Conservation (phyloP, 2,797 vertebrate genomes). For the Basileuterus tristriatus region DNA sequence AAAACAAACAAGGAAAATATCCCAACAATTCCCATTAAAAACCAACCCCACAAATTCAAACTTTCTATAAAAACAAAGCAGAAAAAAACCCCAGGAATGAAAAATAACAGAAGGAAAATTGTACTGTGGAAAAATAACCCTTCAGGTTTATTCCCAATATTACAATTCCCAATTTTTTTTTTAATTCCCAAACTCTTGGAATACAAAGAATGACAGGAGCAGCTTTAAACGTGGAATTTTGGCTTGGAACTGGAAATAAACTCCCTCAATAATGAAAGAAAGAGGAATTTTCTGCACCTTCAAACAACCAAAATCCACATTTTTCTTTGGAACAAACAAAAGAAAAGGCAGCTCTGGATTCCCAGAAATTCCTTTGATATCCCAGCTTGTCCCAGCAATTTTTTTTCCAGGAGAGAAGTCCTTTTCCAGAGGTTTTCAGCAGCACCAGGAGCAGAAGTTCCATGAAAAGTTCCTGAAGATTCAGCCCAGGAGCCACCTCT, state of each 20-base stretch:
- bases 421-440: background rate
- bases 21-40: background rate
- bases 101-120: background rate
- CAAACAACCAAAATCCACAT: background rate
- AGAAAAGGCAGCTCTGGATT: background rate
- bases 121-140: background rate
- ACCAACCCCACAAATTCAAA: background rate
- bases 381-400: background rate
- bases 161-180: background rate
- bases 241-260: background rate
- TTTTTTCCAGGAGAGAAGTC: background rate
- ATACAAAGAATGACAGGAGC: fast-evolving
- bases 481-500: background rate
- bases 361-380: background rate
- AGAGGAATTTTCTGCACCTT: background rate
- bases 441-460: background rate
- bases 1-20: background rate
- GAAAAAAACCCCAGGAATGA: too few relatives aligned
- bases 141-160: background rate
- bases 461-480: background rate
- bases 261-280: fast-evolving
- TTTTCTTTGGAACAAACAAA: background rate
- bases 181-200: background rate
- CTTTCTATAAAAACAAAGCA: background rate
- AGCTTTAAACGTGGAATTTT: background rate